Percentiles rank a stretch among this genome's conserved stretches.
Conservation (phyloP, 1,140 invertebrate genomes). For the Hycleus phaleratus region DNA sequence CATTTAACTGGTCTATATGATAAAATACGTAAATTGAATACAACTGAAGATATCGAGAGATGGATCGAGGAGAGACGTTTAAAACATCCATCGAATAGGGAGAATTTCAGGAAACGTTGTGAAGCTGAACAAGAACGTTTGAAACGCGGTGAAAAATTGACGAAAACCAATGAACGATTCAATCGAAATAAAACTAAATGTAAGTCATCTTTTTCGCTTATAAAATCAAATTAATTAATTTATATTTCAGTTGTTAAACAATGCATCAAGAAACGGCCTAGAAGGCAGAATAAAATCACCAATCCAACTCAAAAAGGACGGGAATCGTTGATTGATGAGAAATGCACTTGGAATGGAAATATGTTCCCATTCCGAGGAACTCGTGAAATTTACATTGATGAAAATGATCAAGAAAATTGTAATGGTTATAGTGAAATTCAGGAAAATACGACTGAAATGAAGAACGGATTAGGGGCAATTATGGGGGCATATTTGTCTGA, state of each 20-base stretch:
- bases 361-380: conserved; percentile 41
- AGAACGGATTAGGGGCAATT: conserved; percentile 45
- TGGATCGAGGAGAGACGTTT: conserved; percentile 74
- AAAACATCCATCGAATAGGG: conserved; percentile 59
- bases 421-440: conserved; percentile 34
- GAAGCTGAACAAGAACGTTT: conserved; percentile 55
- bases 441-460: conserved; percentile 25
- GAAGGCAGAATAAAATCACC: background rate
- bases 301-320: conserved; percentile 17
- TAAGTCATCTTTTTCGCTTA: conserved; percentile 10
- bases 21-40: conserved; percentile 62
- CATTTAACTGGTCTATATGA: conserved; percentile 71
- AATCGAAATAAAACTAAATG: conserved; percentile 37
- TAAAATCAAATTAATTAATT: background rate
- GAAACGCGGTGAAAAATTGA: conserved; percentile 59
- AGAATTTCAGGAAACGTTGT: conserved; percentile 60
- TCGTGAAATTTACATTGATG: conserved; percentile 29
- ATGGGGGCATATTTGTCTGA: conserved; percentile 48
- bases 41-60: conserved; percentile 70
- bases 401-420: conserved; percentile 20
- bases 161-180: conserved; percentile 37
- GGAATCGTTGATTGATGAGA: conserved; percentile 34
- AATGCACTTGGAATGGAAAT: conserved; percentile 36
- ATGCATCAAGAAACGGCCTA: background rate
- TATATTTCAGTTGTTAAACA: background rate